Conservation (phyloP, 2,113 vertebrate species). For the Triplophysa rosa region DNA sequence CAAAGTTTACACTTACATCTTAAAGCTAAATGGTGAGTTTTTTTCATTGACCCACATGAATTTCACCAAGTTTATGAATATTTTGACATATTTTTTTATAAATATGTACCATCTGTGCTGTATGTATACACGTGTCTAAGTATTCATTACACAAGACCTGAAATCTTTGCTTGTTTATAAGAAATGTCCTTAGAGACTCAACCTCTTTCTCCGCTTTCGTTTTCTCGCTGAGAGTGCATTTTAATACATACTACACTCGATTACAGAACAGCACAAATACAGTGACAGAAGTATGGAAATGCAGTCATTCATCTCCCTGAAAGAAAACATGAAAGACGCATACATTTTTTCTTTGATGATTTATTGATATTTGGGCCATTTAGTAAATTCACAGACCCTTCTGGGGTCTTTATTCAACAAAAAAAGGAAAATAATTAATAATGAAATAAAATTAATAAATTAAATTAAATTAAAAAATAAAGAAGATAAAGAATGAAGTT, state of each 20-base stretch:
- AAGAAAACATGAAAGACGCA: not conserved
- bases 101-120: slow-evolving; percentile 32
- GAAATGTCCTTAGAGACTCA: slow-evolving; percentile 3
- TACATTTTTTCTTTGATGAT: too few relatives aligned
- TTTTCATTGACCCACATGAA: not conserved
- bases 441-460: too few relatives aligned
- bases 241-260: not conserved
- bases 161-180: slow-evolving; percentile 30
- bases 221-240: not conserved
- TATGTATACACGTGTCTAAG: slow-evolving; percentile 24
- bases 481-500: too few relatives aligned
- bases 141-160: slow-evolving; percentile 23
- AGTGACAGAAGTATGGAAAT: not conserved
- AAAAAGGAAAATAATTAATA: too few relatives aligned
- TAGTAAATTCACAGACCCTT: too few relatives aligned
- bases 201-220: slow-evolving; percentile 2
- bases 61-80: not conserved
- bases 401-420: too few relatives aligned
- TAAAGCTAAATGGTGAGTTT: not conserved
- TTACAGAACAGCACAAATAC: not conserved
- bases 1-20: slow-evolving; percentile 18
- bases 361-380: too few relatives aligned
- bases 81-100: slow-evolving; percentile 4
- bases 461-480: too few relatives aligned
- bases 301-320: not conserved